Percentiles rank a stretch among this genome's conserved stretches.
Evolutionary conservation across 1,140 invertebrate species (phyloP).

Genomic region (Oedothorax gibbosus): DNA sequence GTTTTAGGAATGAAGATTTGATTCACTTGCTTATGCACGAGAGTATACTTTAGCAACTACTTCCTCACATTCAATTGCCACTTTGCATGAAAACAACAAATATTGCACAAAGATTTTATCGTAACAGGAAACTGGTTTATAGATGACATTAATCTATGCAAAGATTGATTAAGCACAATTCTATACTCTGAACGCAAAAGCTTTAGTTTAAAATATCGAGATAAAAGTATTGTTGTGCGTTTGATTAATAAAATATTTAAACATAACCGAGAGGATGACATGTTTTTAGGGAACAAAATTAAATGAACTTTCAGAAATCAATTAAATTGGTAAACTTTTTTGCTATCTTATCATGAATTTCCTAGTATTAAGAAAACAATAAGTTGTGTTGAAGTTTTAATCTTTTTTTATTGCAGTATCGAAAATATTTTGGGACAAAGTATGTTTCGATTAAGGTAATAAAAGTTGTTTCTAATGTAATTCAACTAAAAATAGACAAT

Average conservation of each 20-base stretch:
- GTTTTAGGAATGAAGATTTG: no score
- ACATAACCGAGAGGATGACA: neutral
- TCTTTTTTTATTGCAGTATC: no score
- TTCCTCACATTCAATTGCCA: constrained; percentile 7
- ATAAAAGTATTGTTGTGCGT: neutral
- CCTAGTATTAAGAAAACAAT: no score
- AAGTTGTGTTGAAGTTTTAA: no score
- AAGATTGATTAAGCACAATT: constrained; percentile 13
- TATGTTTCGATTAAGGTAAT: no score
- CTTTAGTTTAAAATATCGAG: neutral
- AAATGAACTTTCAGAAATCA: no score
- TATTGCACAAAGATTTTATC: constrained; percentile 8
- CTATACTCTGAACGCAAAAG: neutral
- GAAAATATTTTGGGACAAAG: no score
- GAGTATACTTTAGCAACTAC: neutral
- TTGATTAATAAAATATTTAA: constrained; percentile 32
- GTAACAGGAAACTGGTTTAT: constrained; percentile 26
- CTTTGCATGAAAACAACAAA: constrained; percentile 11
- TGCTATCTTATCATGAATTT: no score
- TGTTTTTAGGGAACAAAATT: neutral
- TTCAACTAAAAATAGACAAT: no score
- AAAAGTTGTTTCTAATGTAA: no score
- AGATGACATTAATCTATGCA: constrained; percentile 28
- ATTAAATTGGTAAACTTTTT: no score
- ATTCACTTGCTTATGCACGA: constrained; percentile 16